A percentile compares a stretch with the other conserved stretches of the same genome.
phyloP scores from a whole-genome alignment of 2,888 invertebrate species.

The Blastobasis lacticolella region DNA sequence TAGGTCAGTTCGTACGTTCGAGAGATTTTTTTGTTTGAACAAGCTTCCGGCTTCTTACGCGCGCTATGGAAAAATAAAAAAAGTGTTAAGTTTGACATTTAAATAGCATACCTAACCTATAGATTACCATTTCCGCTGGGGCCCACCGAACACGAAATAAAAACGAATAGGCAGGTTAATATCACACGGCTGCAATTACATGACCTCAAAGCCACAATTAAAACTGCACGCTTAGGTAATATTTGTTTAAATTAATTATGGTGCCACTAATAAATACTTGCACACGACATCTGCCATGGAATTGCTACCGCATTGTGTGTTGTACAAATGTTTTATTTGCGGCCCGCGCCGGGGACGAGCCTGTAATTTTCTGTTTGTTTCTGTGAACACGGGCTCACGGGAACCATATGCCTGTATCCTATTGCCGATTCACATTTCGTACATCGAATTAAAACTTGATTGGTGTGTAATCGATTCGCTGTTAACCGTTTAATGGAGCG shows the following conservation, averaged over 20 bases:
- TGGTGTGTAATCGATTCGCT: no score
- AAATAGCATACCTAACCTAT: neutral
- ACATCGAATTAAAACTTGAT: no score
- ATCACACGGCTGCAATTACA: slow-evolving; percentile 30
- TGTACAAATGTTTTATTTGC: slow-evolving; percentile 55
- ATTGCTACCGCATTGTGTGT: slow-evolving; percentile 42
- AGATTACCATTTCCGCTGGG: neutral
- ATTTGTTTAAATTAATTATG: slow-evolving; percentile 70
- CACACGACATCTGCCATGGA: slow-evolving; percentile 63
- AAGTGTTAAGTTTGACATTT: neutral
- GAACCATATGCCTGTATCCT: slow-evolving; percentile 3
- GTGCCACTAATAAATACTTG: slow-evolving; percentile 63
- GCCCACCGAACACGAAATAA: neutral
- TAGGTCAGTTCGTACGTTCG: no score
- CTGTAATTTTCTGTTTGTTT: slow-evolving; percentile 48
- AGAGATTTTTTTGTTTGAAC: no score
- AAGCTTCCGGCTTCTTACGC: no score
- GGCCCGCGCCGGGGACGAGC: slow-evolving; percentile 34
- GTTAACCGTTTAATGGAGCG: no score
- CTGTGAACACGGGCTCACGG: slow-evolving; percentile 39
- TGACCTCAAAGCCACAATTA: slow-evolving; percentile 39
- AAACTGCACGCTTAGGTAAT: slow-evolving; percentile 63
- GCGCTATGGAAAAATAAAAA: no score
- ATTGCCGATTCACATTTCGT: no score
- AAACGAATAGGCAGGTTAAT: slow-evolving; percentile 26